phyloP scores from a whole-genome alignment of 2,888 invertebrate genomes.

The Geophilus truncorum region DNA sequence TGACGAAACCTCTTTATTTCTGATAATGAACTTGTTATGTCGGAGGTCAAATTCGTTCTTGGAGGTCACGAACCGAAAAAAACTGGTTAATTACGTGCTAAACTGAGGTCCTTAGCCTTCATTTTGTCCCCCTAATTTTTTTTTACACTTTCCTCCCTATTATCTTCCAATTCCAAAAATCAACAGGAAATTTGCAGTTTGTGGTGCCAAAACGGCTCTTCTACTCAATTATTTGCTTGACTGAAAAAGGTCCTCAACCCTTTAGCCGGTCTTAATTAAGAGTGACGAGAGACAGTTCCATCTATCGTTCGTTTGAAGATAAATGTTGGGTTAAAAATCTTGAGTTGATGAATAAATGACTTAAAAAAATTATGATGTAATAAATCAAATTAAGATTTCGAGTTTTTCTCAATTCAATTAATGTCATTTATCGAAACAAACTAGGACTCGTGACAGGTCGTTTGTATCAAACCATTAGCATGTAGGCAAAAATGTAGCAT shows the following conservation, averaged over 20 bases:
- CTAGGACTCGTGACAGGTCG: background rate
- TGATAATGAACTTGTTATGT: slow-evolving; percentile 10
- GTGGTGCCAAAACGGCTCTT: background rate
- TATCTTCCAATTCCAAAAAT: background rate
- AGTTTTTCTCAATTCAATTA: background rate
- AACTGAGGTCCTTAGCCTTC: background rate
- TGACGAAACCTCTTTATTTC: background rate
- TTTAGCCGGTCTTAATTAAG: background rate
- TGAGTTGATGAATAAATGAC: background rate
- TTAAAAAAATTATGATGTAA: background rate
- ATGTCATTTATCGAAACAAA: slow-evolving; percentile 6
- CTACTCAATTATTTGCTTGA: slow-evolving; percentile 7
- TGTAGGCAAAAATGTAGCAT: slow-evolving; percentile 8
- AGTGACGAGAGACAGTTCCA: background rate
- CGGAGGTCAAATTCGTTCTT: slow-evolving; percentile 1
- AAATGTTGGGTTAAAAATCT: background rate
- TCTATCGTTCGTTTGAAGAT: too few relatives aligned
- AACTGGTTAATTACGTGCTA: background rate
- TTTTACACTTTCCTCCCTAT: background rate
- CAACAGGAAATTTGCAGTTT: slow-evolving; percentile 6
- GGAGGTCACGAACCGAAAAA: background rate
- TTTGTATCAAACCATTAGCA: background rate
- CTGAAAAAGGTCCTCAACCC: background rate
- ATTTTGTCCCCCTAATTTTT: background rate
- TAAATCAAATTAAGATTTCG: background rate